Conservation (phyloP, 2,797 vertebrate genomes). For the Myioborus miniatus region DNA sequence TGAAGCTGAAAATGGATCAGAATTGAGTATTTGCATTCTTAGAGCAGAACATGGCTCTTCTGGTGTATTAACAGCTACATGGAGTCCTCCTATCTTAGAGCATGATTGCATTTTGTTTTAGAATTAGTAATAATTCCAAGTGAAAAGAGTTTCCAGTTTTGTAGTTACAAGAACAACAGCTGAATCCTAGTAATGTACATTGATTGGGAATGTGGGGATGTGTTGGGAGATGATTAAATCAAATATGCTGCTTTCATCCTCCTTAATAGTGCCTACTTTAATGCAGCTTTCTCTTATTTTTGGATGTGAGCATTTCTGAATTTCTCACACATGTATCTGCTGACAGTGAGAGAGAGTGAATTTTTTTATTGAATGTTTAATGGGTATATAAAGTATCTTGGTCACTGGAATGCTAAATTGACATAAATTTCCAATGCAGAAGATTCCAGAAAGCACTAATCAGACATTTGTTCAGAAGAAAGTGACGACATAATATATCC, state of each 20-base stretch:
- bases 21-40: not conserved
- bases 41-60: not conserved
- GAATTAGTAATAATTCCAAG: not conserved
- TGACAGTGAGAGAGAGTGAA: not conserved
- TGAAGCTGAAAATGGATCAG: not conserved
- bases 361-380: slow-evolving; percentile 23
- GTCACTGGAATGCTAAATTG: slow-evolving; percentile 13
- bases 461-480: not conserved
- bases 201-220: not conserved
- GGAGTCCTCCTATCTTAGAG: not conserved
- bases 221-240: not conserved
- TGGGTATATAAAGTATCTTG: not conserved
- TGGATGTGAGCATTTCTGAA: not conserved
- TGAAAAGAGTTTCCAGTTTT: not conserved
- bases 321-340: not conserved
- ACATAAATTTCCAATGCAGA: not conserved
- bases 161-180: not conserved
- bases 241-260: not conserved
- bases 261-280: not conserved
- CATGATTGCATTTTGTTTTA: not conserved
- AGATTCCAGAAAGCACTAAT: slow-evolving; percentile 18
- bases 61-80: not conserved
- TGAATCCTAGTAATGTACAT: not conserved
- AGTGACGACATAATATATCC: not conserved
- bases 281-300: not conserved